These are phyloP conservation scores for Drosophila orena DNA, from an alignment of 1,140 invertebrate genomes.

Conservation along the genomic window DNA sequence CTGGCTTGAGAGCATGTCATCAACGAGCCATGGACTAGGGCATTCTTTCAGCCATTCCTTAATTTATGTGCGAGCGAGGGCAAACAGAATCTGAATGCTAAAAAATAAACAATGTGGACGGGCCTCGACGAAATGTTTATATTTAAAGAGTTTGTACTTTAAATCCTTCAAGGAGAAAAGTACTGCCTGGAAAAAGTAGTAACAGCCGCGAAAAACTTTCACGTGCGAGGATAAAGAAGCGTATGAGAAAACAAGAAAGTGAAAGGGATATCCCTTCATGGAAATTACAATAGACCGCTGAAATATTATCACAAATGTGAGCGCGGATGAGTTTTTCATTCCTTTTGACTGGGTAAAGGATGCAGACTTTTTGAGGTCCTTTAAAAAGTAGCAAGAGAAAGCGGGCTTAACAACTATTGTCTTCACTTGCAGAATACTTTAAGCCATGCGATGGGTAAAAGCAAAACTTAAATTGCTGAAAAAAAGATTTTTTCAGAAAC, in stretches of 20 bases:
- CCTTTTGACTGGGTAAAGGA: background rate
- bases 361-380: conserved; percentile 1
- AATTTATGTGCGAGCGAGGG: conserved; percentile 69
- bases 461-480: background rate
- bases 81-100: conserved; percentile 60
- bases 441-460: background rate
- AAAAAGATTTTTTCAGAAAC: background rate
- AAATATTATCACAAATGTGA: conserved; percentile 61
- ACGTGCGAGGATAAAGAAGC: conserved; percentile 9
- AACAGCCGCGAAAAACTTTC: conserved; percentile 41
- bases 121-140: conserved; percentile 8
- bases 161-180: conserved; percentile 1
- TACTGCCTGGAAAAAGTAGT: conserved; percentile 19
- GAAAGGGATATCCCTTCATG: conserved; percentile 30
- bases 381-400: background rate
- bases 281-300: conserved; percentile 53
- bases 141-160: conserved; percentile 31
- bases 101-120: conserved; percentile 54
- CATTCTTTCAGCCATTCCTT: conserved; percentile 76
- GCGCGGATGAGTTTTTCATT: conserved; percentile 13
- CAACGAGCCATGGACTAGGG: conserved; percentile 20
- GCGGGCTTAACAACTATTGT: background rate
- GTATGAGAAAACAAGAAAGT: conserved; percentile 4
- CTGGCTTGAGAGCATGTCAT: conserved; percentile 55
- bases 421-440: no score